Evolutionary conservation across 2,797 vertebrate species (phyloP).

Genomic region (Gallirallus australis): DNA sequence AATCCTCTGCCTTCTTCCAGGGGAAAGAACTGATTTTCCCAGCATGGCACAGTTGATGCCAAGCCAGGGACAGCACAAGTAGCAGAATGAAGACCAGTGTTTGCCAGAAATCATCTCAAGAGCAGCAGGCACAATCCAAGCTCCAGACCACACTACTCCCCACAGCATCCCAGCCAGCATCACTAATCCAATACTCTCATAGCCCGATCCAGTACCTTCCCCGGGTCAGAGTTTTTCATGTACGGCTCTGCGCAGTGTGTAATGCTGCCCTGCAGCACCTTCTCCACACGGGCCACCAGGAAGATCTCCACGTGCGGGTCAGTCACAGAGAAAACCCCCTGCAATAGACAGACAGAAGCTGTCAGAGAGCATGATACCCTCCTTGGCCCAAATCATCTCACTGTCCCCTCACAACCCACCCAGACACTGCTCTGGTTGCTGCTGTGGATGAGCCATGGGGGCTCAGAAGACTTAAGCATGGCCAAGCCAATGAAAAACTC

Average conservation of each 20-base stretch:
- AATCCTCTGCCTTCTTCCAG: background rate
- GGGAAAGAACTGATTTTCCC: background rate
- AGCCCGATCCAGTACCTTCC: constrained; percentile 83
- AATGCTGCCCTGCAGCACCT: constrained; percentile 97
- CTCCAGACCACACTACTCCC: background rate
- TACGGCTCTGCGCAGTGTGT: constrained; percentile 94
- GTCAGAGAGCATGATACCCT: background rate
- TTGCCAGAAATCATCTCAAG: background rate
- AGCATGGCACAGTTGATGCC: background rate
- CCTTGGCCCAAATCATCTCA: fast-evolving
- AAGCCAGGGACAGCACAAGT: background rate
- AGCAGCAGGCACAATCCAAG: background rate
- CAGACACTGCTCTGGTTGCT: background rate
- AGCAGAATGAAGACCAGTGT: background rate
- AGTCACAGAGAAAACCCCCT: constrained; percentile 96
- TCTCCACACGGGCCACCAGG: constrained; percentile 93
- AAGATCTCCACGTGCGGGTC: constrained; percentile 93
- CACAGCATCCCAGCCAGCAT: background rate
- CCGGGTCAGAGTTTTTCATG: constrained; percentile 91
- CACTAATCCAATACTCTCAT: fast-evolving
- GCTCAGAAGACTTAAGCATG: background rate
- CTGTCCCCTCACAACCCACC: background rate
- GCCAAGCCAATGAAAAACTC: background rate
- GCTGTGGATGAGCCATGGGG: background rate
- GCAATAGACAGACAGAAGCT: background rate